phyloP scores from a whole-genome alignment of 1,140 invertebrate species.

The Nilaparvata lugens region DNA sequence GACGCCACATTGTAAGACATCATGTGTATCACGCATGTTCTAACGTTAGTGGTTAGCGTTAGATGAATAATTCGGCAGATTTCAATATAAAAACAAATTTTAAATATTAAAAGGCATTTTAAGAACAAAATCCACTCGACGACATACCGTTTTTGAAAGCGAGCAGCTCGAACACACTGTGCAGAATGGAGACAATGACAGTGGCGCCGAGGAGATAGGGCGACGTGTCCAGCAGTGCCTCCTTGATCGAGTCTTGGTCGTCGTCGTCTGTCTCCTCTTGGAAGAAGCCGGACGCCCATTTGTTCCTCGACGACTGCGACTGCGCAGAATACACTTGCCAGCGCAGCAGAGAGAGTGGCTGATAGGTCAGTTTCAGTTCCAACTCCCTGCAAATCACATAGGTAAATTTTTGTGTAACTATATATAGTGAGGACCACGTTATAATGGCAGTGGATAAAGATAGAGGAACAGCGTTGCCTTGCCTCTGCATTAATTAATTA shows the following conservation, averaged over 20 bases:
- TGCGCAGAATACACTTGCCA: slow-evolving; percentile 88
- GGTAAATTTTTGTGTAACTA: too few species aligned
- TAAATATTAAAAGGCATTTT: too few species aligned
- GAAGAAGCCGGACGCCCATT: slow-evolving; percentile 51
- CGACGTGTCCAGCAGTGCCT: slow-evolving; percentile 93
- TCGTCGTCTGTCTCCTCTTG: slow-evolving; percentile 28
- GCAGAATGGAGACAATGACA: slow-evolving; percentile 85
- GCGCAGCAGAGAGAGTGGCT: slow-evolving; percentile 90
- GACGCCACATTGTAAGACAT: too few species aligned
- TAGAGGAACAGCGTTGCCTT: too few species aligned
- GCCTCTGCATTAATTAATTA: too few species aligned
- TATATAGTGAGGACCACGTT: too few species aligned
- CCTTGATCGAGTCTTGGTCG: slow-evolving; percentile 95
- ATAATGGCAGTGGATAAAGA: too few species aligned
- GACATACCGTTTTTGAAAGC: slow-evolving; percentile 94
- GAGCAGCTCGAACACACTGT: slow-evolving; percentile 96
- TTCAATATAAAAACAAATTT: too few species aligned
- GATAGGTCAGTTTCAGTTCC: slow-evolving; percentile 72
- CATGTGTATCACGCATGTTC: too few species aligned
- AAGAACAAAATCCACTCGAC: too few species aligned
- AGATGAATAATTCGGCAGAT: too few species aligned
- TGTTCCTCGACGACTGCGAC: slow-evolving; percentile 82
- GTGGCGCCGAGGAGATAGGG: slow-evolving; percentile 90
- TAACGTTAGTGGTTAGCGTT: too few species aligned
- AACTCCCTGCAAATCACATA: slow-evolving; percentile 34